Evolutionary conservation across 2,888 invertebrate genomes (phyloP).

Genomic region (Euzophera pinguis): DNA sequence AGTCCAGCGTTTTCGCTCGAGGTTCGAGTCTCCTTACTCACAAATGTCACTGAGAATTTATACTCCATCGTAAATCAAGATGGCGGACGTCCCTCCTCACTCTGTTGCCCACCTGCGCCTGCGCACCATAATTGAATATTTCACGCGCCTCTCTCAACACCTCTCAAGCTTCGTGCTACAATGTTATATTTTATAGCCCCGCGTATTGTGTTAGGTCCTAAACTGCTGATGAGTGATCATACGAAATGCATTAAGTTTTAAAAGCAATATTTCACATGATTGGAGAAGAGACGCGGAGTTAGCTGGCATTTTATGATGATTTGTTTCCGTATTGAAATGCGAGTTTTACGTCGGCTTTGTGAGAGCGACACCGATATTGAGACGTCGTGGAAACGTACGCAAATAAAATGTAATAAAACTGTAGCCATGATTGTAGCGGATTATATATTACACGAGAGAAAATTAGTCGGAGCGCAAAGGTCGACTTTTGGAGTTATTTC

Average conservation of each 20-base stretch:
- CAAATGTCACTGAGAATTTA: slow-evolving; percentile 78
- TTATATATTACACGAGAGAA: neutral
- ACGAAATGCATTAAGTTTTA: slow-evolving; percentile 72
- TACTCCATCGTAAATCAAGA: slow-evolving; percentile 75
- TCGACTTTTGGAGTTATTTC: no score
- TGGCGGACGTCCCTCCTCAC: slow-evolving; percentile 56
- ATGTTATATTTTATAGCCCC: slow-evolving; percentile 70
- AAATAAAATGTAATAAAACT: neutral
- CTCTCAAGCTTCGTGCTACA: slow-evolving; percentile 67
- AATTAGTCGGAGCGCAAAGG: neutral
- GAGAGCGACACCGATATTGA: slow-evolving; percentile 45
- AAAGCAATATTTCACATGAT: slow-evolving; percentile 76
- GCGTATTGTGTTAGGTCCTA: slow-evolving; percentile 75
- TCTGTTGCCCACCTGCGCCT: slow-evolving; percentile 58
- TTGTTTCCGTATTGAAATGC: slow-evolving; percentile 69
- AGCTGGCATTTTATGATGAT: slow-evolving; percentile 74
- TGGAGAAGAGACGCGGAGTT: slow-evolving; percentile 56
- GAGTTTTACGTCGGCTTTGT: slow-evolving; percentile 40
- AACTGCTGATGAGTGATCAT: slow-evolving; percentile 77
- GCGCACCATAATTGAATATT: slow-evolving; percentile 78
- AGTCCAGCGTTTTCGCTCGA: slow-evolving; percentile 41
- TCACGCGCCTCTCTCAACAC: slow-evolving; percentile 76
- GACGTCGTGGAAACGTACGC: slow-evolving; percentile 26
- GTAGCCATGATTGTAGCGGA: neutral
- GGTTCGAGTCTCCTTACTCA: slow-evolving; percentile 58